A percentile compares a stretch with the other conserved stretches of the same genome.
Evolutionary conservation across 2,797 vertebrate species (phyloP).

Genomic region (Aphelocoma californica): DNA sequence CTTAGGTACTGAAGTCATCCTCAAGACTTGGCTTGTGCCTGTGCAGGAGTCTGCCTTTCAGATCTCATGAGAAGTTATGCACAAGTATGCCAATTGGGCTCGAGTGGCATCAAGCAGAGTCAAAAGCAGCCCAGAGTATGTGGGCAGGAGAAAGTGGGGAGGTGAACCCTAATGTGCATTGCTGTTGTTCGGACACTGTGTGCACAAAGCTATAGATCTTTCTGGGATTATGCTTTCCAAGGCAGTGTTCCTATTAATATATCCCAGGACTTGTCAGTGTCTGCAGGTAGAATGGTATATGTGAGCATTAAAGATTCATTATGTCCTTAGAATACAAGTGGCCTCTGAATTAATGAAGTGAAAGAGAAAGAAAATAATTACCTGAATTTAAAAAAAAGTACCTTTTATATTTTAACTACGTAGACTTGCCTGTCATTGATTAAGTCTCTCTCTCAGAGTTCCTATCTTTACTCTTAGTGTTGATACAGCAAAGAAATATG

Average conservation of each 20-base stretch:
- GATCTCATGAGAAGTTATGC: rapidly evolving
- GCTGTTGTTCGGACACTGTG: neutral
- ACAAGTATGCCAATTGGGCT: neutral
- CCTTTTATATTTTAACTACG: neutral
- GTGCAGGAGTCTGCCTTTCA: neutral
- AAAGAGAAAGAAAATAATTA: neutral
- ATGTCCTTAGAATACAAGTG: neutral
- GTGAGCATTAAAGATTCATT: neutral
- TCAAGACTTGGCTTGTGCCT: neutral
- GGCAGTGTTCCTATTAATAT: neutral
- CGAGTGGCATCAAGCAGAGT: neutral
- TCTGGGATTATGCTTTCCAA: neutral
- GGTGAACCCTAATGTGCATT: neutral
- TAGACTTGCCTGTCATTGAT: neutral
- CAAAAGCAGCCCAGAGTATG: neutral
- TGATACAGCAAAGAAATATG: neutral
- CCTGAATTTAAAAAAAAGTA: neutral
- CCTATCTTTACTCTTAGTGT: neutral
- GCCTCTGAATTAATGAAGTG: neutral
- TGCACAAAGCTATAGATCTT: neutral
- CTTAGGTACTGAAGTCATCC: neutral
- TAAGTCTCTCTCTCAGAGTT: neutral
- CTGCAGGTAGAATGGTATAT: neutral
- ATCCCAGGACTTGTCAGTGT: neutral
- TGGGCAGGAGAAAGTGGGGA: neutral